These are phyloP conservation scores for Tinea semifulvella DNA, from an alignment of 2,888 invertebrate genomes.

Conservation along the genomic window DNA sequence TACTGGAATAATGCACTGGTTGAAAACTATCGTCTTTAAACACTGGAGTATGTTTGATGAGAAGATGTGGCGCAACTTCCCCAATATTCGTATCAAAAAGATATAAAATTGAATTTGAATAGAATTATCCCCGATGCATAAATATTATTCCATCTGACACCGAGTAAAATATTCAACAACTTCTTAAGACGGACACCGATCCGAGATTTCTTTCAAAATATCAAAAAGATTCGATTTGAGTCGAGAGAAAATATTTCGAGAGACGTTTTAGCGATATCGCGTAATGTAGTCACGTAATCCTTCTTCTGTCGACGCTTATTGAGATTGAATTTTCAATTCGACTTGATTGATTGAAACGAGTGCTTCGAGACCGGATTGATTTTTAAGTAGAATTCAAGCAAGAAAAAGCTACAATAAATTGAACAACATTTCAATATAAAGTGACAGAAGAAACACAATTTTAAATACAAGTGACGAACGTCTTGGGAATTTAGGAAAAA, in stretches of 20 bases:
- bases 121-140: too few relatives aligned
- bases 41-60: too few relatives aligned
- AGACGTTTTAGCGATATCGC: conserved; percentile 27
- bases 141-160: background rate
- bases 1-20: too few relatives aligned
- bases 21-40: too few relatives aligned
- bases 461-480: conserved; percentile 5
- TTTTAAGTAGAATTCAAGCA: conserved; percentile 49
- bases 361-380: conserved; percentile 43
- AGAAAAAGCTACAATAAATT: conserved; percentile 51
- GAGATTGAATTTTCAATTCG: conserved; percentile 56
- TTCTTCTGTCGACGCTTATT: conserved; percentile 51
- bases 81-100: too few relatives aligned
- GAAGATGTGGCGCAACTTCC: too few relatives aligned
- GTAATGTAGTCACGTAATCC: conserved; percentile 54
- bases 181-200: background rate
- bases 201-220: conserved; percentile 9
- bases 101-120: too few relatives aligned
- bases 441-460: conserved; percentile 7
- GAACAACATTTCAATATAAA: conserved; percentile 23
- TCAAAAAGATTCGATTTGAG: conserved; percentile 4
- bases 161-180: conserved; percentile 5
- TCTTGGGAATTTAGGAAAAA: background rate
- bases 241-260: conserved; percentile 6
- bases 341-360: conserved; percentile 59